Evolutionary conservation across 2,797 vertebrate species (phyloP), one percentile per base, ranked within the genome.

Genomic region (Hydrocynus forskahlii): DNA sequence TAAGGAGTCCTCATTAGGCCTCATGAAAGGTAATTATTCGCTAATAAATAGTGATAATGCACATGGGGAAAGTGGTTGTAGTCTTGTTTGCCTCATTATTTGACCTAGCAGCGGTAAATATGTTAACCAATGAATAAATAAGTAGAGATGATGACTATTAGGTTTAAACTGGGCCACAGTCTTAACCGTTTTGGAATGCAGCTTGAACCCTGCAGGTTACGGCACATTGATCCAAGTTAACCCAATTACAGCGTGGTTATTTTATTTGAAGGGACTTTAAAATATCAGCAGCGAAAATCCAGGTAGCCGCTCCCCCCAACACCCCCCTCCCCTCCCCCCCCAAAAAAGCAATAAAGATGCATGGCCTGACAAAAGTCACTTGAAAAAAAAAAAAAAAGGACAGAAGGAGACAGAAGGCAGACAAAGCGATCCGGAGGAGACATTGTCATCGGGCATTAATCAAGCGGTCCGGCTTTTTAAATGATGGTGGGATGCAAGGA

Each of bases 1-100:
- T 82, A 83, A 83, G 75, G 84, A 86, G 86, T 73, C 72, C 76
- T 90, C 76, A 87, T 90, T 90, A 87, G 69, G 66, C 64, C 68
- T 74, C 25, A 13, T 38, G 69, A 57, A 52, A 66, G 10, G 35
- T 81, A 79, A 83, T 83, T 75, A 19, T 43, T 25, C 52, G 72
- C 23, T 57, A 75, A 81, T 79, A 76, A 76, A 67, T 8, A 10
- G 43, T 62, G 43, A 79, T 75, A 72, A 63, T 43, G 67, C 52
- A 71, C 57, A 52, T 54, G 40, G 50, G 74, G 63, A 81, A 73
- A 67, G 38, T 48, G 5, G 48, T 83, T 75, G 60, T 76, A 60
- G 43, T 2, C 76, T 68, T 62, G 21, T 66, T 76, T 75, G 75
- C 59, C 50, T 76, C 75, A 62, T 66, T 69, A 72, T 57, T 67